These are phyloP conservation scores for Cheiracanthium punctorium DNA, from an alignment of 2,888 invertebrate genomes.

Conservation along the genomic window DNA sequence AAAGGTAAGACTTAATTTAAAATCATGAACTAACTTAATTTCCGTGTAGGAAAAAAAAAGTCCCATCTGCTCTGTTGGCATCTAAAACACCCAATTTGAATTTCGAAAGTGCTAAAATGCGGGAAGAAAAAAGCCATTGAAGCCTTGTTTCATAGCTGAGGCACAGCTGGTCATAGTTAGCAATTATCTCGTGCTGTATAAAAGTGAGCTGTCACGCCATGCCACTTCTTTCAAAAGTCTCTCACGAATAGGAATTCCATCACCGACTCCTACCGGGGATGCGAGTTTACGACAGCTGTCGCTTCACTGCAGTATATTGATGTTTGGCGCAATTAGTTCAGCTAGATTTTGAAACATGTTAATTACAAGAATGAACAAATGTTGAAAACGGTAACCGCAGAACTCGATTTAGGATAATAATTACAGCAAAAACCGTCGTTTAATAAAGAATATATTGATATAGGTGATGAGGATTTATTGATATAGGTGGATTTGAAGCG, in stretches of 20 bases:
- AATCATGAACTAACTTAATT: too few relatives aligned
- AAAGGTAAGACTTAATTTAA: too few relatives aligned
- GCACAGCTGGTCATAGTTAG: background rate
- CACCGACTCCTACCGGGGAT: background rate
- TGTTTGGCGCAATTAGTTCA: background rate
- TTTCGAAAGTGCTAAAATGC: conserved; percentile 29
- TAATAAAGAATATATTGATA: too few relatives aligned
- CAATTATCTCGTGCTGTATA: background rate
- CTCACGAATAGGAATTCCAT: conserved; percentile 2
- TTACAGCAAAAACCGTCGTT: too few relatives aligned
- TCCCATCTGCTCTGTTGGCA: background rate
- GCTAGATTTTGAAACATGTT: conserved; percentile 6
- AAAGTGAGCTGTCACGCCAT: background rate
- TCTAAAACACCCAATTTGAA: background rate
- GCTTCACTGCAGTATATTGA: background rate
- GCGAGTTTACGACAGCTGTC: background rate
- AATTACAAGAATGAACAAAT: conserved; percentile 3
- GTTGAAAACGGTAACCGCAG: background rate
- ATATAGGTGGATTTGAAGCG: too few relatives aligned
- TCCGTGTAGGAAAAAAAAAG: too few relatives aligned
- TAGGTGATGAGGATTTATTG: too few relatives aligned
- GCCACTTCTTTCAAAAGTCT: conserved; percentile 2
- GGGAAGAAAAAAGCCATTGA: background rate
- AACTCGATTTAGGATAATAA: background rate
- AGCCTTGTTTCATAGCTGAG: background rate